phyloP scores from a whole-genome alignment of 2,113 vertebrate genomes.

The Orycteropus afer region DNA sequence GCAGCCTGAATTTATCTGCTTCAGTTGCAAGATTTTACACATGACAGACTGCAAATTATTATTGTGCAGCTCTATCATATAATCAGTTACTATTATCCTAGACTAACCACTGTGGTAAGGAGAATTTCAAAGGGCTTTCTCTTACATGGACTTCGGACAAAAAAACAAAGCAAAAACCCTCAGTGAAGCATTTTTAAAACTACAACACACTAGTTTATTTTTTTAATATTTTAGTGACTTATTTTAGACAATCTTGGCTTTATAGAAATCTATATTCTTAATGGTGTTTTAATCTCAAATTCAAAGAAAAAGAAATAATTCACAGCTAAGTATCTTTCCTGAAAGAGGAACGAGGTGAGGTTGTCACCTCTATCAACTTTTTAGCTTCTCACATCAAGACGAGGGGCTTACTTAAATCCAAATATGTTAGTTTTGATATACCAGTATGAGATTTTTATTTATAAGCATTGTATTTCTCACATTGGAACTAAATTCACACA shows the following conservation, averaged over 20 bases:
- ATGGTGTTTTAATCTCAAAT: neutral
- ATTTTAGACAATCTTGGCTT: neutral
- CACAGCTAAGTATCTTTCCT: neutral
- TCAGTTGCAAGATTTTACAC: constrained; percentile 60
- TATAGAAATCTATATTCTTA: neutral
- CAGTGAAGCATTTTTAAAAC: neutral
- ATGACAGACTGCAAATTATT: constrained; percentile 72
- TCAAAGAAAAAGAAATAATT: constrained; percentile 5
- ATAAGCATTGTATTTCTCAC: neutral
- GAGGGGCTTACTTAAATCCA: neutral
- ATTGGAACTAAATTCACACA: constrained; percentile 18
- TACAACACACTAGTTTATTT: neutral
- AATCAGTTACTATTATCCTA: constrained; percentile 20
- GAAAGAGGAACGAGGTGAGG: neutral
- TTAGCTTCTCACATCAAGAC: neutral
- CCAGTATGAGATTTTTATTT: neutral
- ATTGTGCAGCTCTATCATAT: constrained; percentile 33
- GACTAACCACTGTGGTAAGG: neutral
- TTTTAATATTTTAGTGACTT: neutral
- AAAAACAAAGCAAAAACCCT: constrained; percentile 21
- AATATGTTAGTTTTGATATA: neutral
- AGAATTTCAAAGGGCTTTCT: neutral
- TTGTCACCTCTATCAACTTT: neutral
- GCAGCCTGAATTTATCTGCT: constrained; percentile 42
- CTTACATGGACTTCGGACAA: constrained; percentile 47